Percentiles rank a stretch among this genome's conserved stretches.
phyloP scores from a whole-genome alignment of 2,797 vertebrate species.

The Epinephelus coioides region DNA sequence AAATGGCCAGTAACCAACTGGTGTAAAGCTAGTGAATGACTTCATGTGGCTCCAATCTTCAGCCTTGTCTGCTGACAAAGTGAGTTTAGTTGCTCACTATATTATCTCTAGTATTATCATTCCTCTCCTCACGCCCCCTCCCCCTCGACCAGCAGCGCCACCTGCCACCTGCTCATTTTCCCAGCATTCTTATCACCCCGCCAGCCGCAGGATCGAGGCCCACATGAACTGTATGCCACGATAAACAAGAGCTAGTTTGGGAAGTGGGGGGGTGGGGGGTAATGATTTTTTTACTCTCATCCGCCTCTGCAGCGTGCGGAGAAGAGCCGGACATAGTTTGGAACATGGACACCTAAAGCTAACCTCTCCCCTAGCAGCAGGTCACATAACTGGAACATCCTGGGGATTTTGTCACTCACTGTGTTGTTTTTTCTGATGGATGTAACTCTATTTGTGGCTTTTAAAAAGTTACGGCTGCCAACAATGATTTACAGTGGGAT shows the following conservation, averaged over 20 bases:
- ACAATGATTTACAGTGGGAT: constrained; percentile 44
- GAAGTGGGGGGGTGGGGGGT: background rate
- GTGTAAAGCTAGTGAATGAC: background rate
- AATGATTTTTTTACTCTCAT: constrained; percentile 38
- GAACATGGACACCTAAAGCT: constrained; percentile 20
- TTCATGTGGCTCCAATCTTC: constrained; percentile 19
- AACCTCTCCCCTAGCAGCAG: constrained; percentile 27
- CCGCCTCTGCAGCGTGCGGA: background rate
- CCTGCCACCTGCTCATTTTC: constrained; percentile 85
- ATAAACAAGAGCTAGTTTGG: constrained; percentile 71
- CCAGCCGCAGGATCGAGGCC: constrained; percentile 47
- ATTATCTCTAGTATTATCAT: constrained; percentile 72
- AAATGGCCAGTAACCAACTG: constrained; percentile 5
- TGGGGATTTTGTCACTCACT: constrained; percentile 63
- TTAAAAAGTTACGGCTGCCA: constrained; percentile 33
- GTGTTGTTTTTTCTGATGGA: constrained; percentile 47
- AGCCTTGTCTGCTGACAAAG: constrained; percentile 32
- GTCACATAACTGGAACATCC: constrained; percentile 61
- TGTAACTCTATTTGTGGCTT: constrained; percentile 61
- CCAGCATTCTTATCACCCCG: constrained; percentile 83
- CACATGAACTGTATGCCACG: constrained; percentile 63
- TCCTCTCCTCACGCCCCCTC: constrained; percentile 41
- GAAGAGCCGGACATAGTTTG: constrained; percentile 21
- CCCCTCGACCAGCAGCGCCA: constrained; percentile 30
- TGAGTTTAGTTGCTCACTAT: constrained; percentile 32